Conservation (phyloP, 2,113 vertebrate species). For the Cepphus grylle region DNA sequence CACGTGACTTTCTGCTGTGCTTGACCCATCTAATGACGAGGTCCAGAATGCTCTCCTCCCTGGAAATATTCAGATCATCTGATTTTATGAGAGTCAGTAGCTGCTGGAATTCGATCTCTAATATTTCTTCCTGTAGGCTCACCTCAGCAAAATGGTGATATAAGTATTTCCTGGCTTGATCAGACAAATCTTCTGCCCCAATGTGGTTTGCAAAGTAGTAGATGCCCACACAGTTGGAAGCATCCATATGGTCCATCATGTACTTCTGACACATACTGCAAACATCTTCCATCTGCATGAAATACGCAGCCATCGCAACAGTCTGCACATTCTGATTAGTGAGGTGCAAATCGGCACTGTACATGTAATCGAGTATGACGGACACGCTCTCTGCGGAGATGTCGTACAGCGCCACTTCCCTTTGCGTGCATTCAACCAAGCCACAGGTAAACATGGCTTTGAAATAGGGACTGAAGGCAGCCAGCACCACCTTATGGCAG, state of each 20-base stretch:
- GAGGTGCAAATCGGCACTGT: slow-evolving; percentile 82
- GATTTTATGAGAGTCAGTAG: slow-evolving; percentile 84
- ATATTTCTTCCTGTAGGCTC: slow-evolving; percentile 88
- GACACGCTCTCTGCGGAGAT: slow-evolving; percentile 84
- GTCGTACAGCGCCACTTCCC: slow-evolving; percentile 84
- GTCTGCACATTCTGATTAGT: slow-evolving; percentile 84
- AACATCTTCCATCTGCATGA: slow-evolving; percentile 93
- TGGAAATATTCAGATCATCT: slow-evolving; percentile 91
- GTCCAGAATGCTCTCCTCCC: slow-evolving; percentile 92
- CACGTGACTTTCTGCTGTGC: slow-evolving; percentile 70
- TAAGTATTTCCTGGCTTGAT: slow-evolving; percentile 83
- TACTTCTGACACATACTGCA: slow-evolving; percentile 84
- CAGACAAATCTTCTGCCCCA: slow-evolving; percentile 87
- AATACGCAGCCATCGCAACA: slow-evolving; percentile 86
- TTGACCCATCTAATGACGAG: slow-evolving; percentile 90
- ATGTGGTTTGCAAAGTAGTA: slow-evolving; percentile 92
- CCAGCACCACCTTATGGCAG: slow-evolving; percentile 90
- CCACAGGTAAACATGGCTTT: slow-evolving; percentile 96
- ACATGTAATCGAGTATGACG: slow-evolving; percentile 87
- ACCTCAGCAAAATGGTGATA: slow-evolving; percentile 90
- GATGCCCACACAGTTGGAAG: slow-evolving; percentile 92
- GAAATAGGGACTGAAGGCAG: slow-evolving; percentile 95
- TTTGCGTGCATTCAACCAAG: slow-evolving; percentile 83
- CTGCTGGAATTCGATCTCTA: slow-evolving; percentile 89
- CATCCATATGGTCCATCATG: slow-evolving; percentile 94